Base-by-base conservation (phyloP, 2,113 vertebrate genomes). In the Origma solitaria region DNA sequence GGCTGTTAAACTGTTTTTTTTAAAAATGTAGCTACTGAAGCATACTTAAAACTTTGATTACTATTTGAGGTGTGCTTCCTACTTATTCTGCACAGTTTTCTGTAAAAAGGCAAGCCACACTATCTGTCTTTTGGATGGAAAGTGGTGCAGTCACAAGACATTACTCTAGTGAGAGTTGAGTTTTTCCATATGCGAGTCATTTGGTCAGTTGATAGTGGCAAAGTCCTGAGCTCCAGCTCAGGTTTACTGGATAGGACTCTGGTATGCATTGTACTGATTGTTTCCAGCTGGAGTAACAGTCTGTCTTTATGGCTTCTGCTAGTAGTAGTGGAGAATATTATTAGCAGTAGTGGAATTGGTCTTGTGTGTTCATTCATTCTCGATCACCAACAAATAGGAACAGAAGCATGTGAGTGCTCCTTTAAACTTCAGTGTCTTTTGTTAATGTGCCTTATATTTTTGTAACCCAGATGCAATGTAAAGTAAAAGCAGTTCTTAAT, bases 181-280 rank as follows among this genome's bases (percentile, higher is more conserved):
- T 96, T 97, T 97, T 97, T 97, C 92, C 92, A 3, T 50, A 23
- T 80, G 82, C 21, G 9, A 92, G 94, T 94, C 95, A 97, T 81
- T 88, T 82, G 79, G 60, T 95, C 90, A 95, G 88, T 81, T 92
- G 92, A 94, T 88, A 81, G 80, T 27, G 60, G 76, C 82, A 22
- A 62, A 86, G 66, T 35, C 40, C 82, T 81, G 18, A 86, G 66
- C 62, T 47, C 27, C 71, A 88, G 86, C 95, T 96, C 82, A 73
- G 88, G 42, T 95, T 97, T 93, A 47, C 82, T 93, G 90, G 92
- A 57, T 15, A 16, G 35, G 64, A 13, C 54, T 86, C 62, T 83
- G 88, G 95, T 93, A 83, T 93, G 88, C 95, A 96, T 96, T 94
- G 92, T 88, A 28, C 88, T 93, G 90, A 97, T 97, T 90, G 90